Percentiles rank a stretch among this genome's conserved stretches.
These are phyloP conservation scores for Electrophaes corylata DNA, from an alignment of 2,888 invertebrate genomes.

Conservation along the genomic window DNA sequence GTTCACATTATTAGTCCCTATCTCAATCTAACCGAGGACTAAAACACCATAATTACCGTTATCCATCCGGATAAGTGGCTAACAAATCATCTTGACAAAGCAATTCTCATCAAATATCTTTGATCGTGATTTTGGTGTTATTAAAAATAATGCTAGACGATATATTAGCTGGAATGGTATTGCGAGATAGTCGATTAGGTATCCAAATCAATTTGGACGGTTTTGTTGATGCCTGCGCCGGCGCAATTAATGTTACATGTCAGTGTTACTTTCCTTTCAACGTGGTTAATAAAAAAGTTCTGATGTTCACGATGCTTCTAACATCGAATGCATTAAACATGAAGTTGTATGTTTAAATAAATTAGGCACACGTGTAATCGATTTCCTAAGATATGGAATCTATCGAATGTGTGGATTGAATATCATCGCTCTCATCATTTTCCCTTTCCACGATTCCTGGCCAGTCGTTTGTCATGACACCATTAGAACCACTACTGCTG, in stretches of 20 bases:
- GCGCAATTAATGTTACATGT: constrained; percentile 72
- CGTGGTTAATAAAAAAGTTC: constrained; percentile 55
- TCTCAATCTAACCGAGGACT: constrained; percentile 33
- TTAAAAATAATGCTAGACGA: constrained; percentile 68
- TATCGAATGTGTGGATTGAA: constrained; percentile 35
- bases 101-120: constrained; percentile 59
- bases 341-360: constrained; percentile 64
- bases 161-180: constrained; percentile 66
- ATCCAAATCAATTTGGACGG: constrained; percentile 75
- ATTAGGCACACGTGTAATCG: constrained; percentile 64
- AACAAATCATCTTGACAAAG: constrained; percentile 65
- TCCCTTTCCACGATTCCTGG: background rate
- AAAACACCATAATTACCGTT: constrained; percentile 38
- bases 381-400: constrained; percentile 45
- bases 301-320: constrained; percentile 70
- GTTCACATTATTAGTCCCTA: constrained; percentile 64
- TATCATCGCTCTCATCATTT: constrained; percentile 25
- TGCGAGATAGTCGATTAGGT: constrained; percentile 67
- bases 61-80: constrained; percentile 39
- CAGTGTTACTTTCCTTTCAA: constrained; percentile 65
- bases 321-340: constrained; percentile 70
- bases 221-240: constrained; percentile 61
- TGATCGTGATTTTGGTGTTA: constrained; percentile 57
- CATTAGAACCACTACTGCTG: no score
- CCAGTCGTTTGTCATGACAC: no score